Evolutionary conservation across 2,113 vertebrate species (phyloP).

Genomic region (Pachypanchax playfairii): DNA sequence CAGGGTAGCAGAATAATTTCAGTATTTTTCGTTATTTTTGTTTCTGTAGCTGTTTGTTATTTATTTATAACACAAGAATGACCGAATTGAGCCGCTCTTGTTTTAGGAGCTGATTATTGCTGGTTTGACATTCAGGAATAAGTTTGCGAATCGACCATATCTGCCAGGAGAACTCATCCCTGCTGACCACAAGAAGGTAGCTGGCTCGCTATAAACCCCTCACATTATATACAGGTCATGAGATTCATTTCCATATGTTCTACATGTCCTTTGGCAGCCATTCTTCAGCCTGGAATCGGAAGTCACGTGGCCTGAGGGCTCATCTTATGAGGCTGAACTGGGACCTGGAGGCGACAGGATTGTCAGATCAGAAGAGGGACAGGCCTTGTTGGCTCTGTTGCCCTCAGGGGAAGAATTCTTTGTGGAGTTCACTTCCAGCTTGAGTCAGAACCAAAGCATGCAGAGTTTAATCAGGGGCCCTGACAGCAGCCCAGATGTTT

Average conservation of each 20-base stretch:
- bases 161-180: slow-evolving; percentile 83
- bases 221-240: background rate
- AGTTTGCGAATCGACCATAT: slow-evolving; percentile 81
- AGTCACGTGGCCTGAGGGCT: slow-evolving; percentile 80
- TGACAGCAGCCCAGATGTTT: slow-evolving; percentile 4
- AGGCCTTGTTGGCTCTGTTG: slow-evolving; percentile 79
- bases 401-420: slow-evolving; percentile 83
- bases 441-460: slow-evolving; percentile 70
- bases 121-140: slow-evolving; percentile 88
- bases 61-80: no score
- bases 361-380: slow-evolving; percentile 82
- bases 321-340: slow-evolving; percentile 31
- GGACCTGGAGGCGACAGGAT: slow-evolving; percentile 66
- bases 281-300: slow-evolving; percentile 73
- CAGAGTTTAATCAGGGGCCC: slow-evolving; percentile 3
- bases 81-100: no score
- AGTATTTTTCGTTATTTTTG: background rate
- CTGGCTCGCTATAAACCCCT: background rate
- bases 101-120: slow-evolving; percentile 80
- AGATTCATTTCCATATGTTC: background rate
- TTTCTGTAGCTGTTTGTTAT: background rate
- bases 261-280: slow-evolving; percentile 64
- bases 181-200: slow-evolving; percentile 81
- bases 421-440: slow-evolving; percentile 84
- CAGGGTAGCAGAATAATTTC: slow-evolving; percentile 68